Evolutionary conservation across 2,113 vertebrate genomes (phyloP).

Genomic region (Balaenoptera acutorostrata): DNA sequence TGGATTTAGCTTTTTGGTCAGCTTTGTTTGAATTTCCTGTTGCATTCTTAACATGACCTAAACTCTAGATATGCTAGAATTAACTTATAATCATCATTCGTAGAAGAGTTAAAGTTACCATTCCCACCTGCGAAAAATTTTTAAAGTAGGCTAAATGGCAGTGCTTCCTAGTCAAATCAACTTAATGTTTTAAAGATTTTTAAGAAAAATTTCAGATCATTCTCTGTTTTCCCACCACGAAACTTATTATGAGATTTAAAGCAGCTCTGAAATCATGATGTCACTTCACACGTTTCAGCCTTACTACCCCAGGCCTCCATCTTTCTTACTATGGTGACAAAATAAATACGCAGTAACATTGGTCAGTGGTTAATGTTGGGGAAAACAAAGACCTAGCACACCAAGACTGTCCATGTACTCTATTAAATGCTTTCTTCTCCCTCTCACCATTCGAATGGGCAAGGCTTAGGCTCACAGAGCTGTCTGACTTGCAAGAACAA

Average conservation of each 20-base stretch:
- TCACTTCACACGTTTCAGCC: not conserved
- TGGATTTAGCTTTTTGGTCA: not conserved
- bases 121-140: not conserved
- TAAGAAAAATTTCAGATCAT: not conserved
- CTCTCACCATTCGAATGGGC: not conserved
- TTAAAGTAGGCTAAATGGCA: not conserved
- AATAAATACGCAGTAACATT: not conserved
- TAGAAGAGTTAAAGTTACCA: not conserved
- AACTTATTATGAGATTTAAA: not conserved
- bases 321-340: not conserved
- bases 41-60: not conserved
- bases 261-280: not conserved
- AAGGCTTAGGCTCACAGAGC: not conserved
- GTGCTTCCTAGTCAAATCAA: not conserved
- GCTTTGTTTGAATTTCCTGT: conserved; percentile 3
- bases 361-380: not conserved
- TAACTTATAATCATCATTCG: not conserved
- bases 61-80: not conserved
- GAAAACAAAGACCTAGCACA: not conserved
- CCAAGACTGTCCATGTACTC: not conserved
- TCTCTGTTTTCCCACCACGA: not conserved
- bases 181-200: not conserved
- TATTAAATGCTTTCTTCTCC: not conserved
- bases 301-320: not conserved
- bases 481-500: not conserved